Percentiles rank a stretch among this genome's conserved stretches.
phyloP scores from a whole-genome alignment of 2,797 vertebrate genomes.

The Pteropus rufus region DNA sequence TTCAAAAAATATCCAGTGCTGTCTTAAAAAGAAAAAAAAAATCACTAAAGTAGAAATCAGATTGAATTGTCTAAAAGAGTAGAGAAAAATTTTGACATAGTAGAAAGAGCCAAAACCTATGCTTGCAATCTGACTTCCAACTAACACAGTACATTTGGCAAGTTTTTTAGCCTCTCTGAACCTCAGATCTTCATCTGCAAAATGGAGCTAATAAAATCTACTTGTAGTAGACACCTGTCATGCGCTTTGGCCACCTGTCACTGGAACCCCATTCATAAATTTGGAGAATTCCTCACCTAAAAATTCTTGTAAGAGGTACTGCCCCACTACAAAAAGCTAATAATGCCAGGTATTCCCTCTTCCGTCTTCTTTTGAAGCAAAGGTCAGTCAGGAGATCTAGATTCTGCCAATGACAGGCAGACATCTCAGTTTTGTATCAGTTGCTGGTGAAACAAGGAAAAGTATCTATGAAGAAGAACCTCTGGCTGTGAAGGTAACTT shows the following conservation, averaged over 20 bases:
- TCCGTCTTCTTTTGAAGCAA: background rate
- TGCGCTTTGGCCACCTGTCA: background rate
- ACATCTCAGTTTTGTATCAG: background rate
- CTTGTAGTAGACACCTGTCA: background rate
- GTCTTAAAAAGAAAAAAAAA: constrained; percentile 47
- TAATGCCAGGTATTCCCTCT: background rate
- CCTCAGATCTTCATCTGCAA: background rate
- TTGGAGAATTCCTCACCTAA: background rate
- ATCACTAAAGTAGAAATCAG: constrained; percentile 51
- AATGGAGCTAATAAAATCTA: background rate
- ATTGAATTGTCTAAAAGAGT: constrained; percentile 54
- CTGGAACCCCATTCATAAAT: background rate
- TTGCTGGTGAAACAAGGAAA: background rate
- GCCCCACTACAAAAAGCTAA: background rate
- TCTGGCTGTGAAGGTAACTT: background rate
- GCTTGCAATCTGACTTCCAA: constrained; percentile 35
- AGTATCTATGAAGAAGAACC: background rate
- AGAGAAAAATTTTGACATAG: constrained; percentile 57
- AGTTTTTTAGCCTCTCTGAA: background rate
- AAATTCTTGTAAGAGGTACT: background rate
- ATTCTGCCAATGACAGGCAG: background rate
- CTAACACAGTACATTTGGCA: constrained; percentile 24
- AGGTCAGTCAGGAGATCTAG: background rate
- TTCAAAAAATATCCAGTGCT: constrained; percentile 47
- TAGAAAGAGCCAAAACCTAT: constrained; percentile 52